phyloP scores from a whole-genome alignment of 1,140 invertebrate species.

The Lysiphlebus fabarum region DNA sequence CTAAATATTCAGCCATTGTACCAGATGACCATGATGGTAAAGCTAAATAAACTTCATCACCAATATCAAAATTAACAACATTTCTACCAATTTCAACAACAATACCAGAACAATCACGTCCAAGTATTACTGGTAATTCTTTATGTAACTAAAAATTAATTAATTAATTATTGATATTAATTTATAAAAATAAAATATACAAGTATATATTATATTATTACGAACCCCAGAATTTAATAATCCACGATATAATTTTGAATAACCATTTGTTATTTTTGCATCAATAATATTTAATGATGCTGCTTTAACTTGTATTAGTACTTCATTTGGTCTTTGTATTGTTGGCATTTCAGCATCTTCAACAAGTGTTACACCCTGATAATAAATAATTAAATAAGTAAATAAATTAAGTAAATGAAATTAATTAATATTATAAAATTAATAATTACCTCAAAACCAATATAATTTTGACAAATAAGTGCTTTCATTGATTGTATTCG shows the following conservation, averaged over 20 bases:
- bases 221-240: constrained; percentile 59
- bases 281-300: constrained; percentile 65
- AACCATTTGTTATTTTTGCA: constrained; percentile 62
- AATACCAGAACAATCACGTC: constrained; percentile 68
- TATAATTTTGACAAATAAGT: constrained; percentile 56
- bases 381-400: constrained; percentile 10
- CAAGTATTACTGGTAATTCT: constrained; percentile 63
- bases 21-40: constrained; percentile 61
- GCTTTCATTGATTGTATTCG: constrained; percentile 56
- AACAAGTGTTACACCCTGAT: constrained; percentile 54
- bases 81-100: constrained; percentile 63
- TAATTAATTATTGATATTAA: constrained; percentile 18
- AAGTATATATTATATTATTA: constrained; percentile 16
- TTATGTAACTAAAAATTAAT: constrained; percentile 49
- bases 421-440: not conserved
- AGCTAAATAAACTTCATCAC: constrained; percentile 65
- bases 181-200: constrained; percentile 3
- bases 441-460: constrained; percentile 49
- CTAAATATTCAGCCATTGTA: constrained; percentile 62
- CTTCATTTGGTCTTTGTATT: constrained; percentile 58
- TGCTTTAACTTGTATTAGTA: constrained; percentile 66
- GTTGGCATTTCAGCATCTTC: constrained; percentile 60
- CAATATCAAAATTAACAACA: constrained; percentile 61
- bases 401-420: not conserved
- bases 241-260: constrained; percentile 59